phyloP scores from a whole-genome alignment of 2,888 invertebrate genomes.

The Ophion obscuratus region DNA sequence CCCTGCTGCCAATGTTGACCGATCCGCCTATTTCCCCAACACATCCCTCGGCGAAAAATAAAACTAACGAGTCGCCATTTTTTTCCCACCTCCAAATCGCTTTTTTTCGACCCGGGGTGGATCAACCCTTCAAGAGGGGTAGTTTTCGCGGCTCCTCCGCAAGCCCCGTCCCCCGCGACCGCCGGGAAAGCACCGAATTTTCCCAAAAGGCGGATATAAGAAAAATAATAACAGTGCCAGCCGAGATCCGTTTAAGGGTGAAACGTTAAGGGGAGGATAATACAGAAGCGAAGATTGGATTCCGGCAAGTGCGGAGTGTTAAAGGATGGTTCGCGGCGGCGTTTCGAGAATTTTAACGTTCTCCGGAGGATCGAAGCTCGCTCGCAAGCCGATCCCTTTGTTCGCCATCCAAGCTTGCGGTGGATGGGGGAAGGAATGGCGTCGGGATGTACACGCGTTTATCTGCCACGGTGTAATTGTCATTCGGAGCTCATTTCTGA shows the following conservation, averaged over 20 bases:
- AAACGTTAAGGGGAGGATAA: too few relatives aligned
- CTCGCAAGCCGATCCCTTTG: background rate
- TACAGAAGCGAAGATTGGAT: background rate
- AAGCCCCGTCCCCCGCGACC: too few relatives aligned
- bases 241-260: background rate
- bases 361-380: constrained; percentile 54
- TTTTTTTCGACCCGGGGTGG: too few relatives aligned
- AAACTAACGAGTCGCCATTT: too few relatives aligned
- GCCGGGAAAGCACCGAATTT: too few relatives aligned
- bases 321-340: constrained; percentile 3
- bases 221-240: too few relatives aligned
- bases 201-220: too few relatives aligned
- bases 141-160: too few relatives aligned
- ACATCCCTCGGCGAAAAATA: too few relatives aligned
- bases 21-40: background rate
- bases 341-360: constrained; percentile 70
- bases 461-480: constrained; percentile 78
- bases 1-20: background rate
- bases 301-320: background rate
- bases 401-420: constrained; percentile 16
- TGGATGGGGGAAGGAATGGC: constrained; percentile 22
- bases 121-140: too few relatives aligned
- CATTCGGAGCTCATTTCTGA: constrained; percentile 79
- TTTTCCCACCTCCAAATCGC: too few relatives aligned
- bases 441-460: constrained; percentile 62